Evolutionary conservation across 2,797 vertebrate genomes (phyloP).

Genomic region (Hylomyscus alleni): DNA sequence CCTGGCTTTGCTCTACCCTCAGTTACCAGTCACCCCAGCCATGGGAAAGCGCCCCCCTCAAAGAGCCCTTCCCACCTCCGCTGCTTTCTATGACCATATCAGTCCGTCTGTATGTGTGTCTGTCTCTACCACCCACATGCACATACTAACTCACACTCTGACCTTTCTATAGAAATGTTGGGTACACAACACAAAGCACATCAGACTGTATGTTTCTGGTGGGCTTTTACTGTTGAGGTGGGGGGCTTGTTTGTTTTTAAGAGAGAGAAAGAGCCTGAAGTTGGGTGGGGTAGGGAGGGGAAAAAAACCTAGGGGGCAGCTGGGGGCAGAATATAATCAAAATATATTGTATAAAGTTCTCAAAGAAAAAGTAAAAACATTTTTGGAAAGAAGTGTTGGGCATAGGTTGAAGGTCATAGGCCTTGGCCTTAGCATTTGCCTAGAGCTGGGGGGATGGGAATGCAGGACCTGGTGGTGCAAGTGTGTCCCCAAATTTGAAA

Average conservation of each 20-base stretch:
- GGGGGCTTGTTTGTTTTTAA: not conserved
- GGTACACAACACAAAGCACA: not conserved
- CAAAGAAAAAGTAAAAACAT: not conserved
- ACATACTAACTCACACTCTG: not conserved
- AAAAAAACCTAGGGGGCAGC: not conserved
- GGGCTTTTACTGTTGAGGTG: not conserved
- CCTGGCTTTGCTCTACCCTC: not conserved
- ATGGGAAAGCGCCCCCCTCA: not conserved
- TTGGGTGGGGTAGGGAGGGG: no score
- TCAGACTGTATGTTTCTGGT: not conserved
- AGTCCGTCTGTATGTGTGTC: not conserved
- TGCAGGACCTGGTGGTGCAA: not conserved
- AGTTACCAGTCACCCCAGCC: not conserved
- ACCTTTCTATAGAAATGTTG: not conserved
- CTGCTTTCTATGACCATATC: not conserved
- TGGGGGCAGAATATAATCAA: not conserved
- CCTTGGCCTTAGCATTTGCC: not conserved
- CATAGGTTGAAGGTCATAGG: not conserved
- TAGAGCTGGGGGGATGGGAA: not conserved
- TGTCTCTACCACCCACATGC: not conserved
- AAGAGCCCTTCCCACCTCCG: not conserved
- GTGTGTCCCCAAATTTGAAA: not conserved
- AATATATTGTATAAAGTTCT: not conserved
- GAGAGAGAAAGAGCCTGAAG: not conserved
- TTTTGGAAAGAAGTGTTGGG: not conserved